phyloP scores from a whole-genome alignment of 1,140 invertebrate genomes.

The Metaphire vulgaris region DNA sequence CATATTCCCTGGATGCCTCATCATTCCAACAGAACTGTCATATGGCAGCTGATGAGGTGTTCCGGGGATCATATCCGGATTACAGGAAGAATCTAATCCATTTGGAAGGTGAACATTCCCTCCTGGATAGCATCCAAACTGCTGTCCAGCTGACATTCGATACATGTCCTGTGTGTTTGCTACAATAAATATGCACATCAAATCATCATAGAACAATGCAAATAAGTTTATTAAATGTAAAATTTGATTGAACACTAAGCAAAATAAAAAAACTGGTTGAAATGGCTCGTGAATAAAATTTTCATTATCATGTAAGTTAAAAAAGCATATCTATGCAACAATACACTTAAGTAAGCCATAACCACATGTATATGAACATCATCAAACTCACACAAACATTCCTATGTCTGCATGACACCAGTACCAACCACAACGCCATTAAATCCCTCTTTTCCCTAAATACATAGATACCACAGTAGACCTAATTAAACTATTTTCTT shows the following conservation, averaged over 20 bases:
- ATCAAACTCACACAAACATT: not conserved
- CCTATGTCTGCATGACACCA: too few relatives aligned
- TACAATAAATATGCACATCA: not conserved
- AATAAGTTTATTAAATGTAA: too few relatives aligned
- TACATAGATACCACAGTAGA: too few relatives aligned
- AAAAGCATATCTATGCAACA: not conserved
- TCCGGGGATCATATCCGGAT: not conserved
- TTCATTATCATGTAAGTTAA: not conserved
- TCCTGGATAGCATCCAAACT: not conserved
- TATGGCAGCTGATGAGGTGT: not conserved
- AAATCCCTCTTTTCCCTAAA: too few relatives aligned
- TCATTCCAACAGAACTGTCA: not conserved
- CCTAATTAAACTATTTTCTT: too few relatives aligned
- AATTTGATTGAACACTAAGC: too few relatives aligned
- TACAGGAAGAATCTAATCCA: not conserved
- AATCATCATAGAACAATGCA: too few relatives aligned
- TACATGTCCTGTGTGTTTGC: not conserved
- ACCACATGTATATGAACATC: not conserved
- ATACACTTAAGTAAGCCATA: not conserved
- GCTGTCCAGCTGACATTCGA: not conserved
- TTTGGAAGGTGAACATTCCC: not conserved
- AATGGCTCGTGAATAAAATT: too few relatives aligned
- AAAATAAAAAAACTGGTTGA: too few relatives aligned
- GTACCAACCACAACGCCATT: too few relatives aligned
- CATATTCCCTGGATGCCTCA: not conserved